These are phyloP conservation scores for Melieria crassipennis DNA, from an alignment of 2,888 invertebrate species.

Conservation along the genomic window DNA sequence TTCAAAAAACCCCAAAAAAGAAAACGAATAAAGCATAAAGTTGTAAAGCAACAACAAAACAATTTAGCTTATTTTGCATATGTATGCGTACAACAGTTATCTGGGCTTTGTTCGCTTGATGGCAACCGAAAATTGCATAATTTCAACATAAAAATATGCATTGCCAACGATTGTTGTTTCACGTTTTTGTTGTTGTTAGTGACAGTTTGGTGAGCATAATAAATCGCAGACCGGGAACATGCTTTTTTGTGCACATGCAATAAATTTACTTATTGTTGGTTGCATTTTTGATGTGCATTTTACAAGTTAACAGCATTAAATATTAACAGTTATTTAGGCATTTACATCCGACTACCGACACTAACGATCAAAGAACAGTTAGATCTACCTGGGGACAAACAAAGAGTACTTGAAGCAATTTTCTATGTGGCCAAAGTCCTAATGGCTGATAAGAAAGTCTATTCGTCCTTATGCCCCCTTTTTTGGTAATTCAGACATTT, in stretches of 20 bases:
- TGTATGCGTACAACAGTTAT: background rate
- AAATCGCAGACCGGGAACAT: background rate
- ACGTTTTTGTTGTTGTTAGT: background rate
- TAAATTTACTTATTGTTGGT: background rate
- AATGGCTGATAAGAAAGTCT: too few species aligned
- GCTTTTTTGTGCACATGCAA: too few species aligned
- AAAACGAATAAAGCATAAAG: background rate
- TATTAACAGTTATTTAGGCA: constrained; percentile 51
- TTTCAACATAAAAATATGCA: too few species aligned
- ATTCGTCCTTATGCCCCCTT: too few species aligned
- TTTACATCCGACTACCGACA: background rate
- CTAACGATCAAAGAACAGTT: background rate
- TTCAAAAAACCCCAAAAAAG: background rate
- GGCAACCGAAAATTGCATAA: constrained; percentile 4
- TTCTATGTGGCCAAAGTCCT: too few species aligned
- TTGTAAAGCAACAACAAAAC: constrained; percentile 40
- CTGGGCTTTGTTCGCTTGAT: background rate
- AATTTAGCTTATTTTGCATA: constrained; percentile 44
- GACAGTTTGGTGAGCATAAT: background rate
- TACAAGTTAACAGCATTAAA: constrained; percentile 60
- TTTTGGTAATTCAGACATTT: too few species aligned
- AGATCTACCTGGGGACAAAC: too few species aligned
- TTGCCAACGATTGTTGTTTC: too few species aligned
- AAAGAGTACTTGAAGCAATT: too few species aligned
- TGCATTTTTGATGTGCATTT: constrained; percentile 58